Evolutionary conservation across 23 tunicate genomes (phyloP).

Genomic region (Styela plicata): DNA sequence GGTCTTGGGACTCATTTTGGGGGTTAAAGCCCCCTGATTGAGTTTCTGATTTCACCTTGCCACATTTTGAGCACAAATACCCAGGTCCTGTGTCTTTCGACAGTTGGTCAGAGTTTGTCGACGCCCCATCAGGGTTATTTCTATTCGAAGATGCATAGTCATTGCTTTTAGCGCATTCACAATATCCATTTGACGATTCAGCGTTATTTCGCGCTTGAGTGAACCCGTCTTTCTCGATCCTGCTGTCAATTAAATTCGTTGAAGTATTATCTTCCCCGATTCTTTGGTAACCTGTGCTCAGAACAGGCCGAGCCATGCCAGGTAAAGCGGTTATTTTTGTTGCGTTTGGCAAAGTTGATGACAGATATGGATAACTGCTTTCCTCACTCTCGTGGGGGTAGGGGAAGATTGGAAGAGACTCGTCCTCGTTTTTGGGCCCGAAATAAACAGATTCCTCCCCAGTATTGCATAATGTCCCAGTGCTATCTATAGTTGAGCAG

Average conservation of each 20-base stretch:
- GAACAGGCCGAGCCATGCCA: neutral
- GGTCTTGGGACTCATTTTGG: slow-evolving; percentile 34
- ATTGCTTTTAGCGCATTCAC: slow-evolving; percentile 4
- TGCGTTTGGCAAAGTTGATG: neutral
- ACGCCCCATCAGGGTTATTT: neutral
- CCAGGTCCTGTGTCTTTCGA: slow-evolving; percentile 7
- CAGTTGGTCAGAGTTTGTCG: neutral
- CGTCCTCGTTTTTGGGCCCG: neutral
- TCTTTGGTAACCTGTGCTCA: neutral
- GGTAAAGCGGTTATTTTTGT: slow-evolving; percentile 1
- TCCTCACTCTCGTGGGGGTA: neutral
- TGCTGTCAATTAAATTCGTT: neutral
- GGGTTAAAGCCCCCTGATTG: neutral
- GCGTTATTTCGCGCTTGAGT: neutral
- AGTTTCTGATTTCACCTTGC: slow-evolving; percentile 3
- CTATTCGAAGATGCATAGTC: neutral
- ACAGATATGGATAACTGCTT: neutral
- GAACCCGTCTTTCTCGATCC: slow-evolving; percentile 11
- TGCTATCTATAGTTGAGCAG: slow-evolving; percentile 84
- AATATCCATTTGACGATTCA: slow-evolving; percentile 13
- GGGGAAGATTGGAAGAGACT: neutral
- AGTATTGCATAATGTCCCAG: slow-evolving; percentile 67
- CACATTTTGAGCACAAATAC: slow-evolving; percentile 24
- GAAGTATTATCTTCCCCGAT: neutral
- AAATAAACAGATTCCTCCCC: slow-evolving; percentile 10